phyloP scores from a whole-genome alignment of 1,140 invertebrate genomes.

The Drosophila ironensis region DNA sequence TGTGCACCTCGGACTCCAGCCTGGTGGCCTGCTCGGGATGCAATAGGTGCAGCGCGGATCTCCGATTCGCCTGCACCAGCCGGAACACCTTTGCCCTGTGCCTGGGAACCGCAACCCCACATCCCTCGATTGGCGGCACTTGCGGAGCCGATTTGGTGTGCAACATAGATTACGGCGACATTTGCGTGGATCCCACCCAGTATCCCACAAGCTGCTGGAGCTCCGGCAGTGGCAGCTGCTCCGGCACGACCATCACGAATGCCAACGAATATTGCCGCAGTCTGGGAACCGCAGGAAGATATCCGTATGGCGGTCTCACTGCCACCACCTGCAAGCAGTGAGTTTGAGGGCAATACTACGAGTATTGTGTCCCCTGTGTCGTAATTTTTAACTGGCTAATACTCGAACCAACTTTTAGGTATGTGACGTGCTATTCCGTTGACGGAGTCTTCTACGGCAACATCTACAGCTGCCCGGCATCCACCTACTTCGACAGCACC shows the following conservation, averaged over 20 bases:
- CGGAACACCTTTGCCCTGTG: slow-evolving; percentile 36
- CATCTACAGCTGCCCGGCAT: slow-evolving; percentile 29
- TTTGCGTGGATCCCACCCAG: slow-evolving; percentile 12
- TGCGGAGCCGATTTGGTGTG: slow-evolving; percentile 31
- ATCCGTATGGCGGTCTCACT: slow-evolving; percentile 33
- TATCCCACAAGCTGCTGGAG: slow-evolving; percentile 10
- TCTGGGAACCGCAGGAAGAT: slow-evolving; percentile 10
- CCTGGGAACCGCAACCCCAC: slow-evolving; percentile 7
- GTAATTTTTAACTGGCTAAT: too few relatives aligned
- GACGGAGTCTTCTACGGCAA: slow-evolving; percentile 20
- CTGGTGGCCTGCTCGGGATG: neutral
- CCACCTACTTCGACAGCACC: slow-evolving; percentile 37
- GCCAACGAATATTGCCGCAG: slow-evolving; percentile 26
- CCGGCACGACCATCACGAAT: slow-evolving; percentile 3
- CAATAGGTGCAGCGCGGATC: slow-evolving; percentile 1
- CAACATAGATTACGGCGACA: slow-evolving; percentile 5
- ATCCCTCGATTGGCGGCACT: slow-evolving; percentile 18
- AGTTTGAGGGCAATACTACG: too few relatives aligned
- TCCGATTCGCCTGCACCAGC: slow-evolving; percentile 27
- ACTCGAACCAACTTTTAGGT: too few relatives aligned
- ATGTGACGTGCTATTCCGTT: slow-evolving; percentile 21
- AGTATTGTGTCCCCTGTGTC: too few relatives aligned
- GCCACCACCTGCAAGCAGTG: slow-evolving; percentile 47
- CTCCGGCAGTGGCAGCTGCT: neutral
- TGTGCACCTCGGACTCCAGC: slow-evolving; percentile 3